Percentiles rank a stretch among this genome's conserved stretches.
Evolutionary conservation across 2,113 vertebrate genomes (phyloP).

Genomic region (Typhlomys cinereus): DNA sequence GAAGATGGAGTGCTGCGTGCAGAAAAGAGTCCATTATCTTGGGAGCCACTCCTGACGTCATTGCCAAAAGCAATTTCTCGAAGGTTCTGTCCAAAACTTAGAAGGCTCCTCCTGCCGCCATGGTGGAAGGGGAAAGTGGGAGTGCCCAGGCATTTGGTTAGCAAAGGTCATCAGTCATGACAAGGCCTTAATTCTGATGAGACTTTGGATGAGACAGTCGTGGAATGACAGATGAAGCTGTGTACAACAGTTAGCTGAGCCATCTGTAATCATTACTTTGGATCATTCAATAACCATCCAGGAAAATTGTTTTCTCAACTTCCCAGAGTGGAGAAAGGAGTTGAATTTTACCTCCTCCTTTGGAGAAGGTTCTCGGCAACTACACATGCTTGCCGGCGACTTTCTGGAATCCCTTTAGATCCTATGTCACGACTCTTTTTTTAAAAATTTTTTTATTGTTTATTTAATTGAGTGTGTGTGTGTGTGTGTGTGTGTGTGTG

Average conservation of each 20-base stretch:
- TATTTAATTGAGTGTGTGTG: no score
- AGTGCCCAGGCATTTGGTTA: conserved; percentile 60
- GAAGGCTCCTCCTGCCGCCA: conserved; percentile 59
- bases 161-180: conserved; percentile 78
- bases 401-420: conserved; percentile 33
- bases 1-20: conserved; percentile 16
- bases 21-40: conserved; percentile 24
- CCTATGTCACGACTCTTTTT: background rate
- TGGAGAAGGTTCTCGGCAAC: conserved; percentile 57
- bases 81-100: conserved; percentile 71
- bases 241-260: conserved; percentile 75
- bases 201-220: conserved; percentile 68
- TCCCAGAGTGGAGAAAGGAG: conserved; percentile 54
- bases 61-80: conserved; percentile 57
- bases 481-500: no score
- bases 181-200: conserved; percentile 78
- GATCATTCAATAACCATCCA: conserved; percentile 75
- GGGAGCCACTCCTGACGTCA: conserved; percentile 21
- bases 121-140: conserved; percentile 62
- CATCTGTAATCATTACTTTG: conserved; percentile 84
- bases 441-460: no score
- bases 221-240: conserved; percentile 82
- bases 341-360: conserved; percentile 50
- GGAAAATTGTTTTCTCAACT: conserved; percentile 76
- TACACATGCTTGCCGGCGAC: background rate